phyloP scores from a whole-genome alignment of 2,797 vertebrate genomes.

The Sylvia borin region DNA sequence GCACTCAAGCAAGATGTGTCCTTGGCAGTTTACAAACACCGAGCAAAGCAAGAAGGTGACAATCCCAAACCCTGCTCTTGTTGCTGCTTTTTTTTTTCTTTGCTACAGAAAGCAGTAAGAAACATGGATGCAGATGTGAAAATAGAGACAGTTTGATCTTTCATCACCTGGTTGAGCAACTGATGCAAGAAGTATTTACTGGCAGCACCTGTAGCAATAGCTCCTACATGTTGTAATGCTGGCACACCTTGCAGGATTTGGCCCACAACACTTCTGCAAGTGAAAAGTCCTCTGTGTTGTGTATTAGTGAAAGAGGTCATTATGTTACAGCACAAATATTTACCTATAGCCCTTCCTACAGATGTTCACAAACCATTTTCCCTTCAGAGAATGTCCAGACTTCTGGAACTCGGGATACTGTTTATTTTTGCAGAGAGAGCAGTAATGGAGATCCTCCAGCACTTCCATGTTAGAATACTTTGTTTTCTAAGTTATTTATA shows the following conservation, averaged over 20 bases:
- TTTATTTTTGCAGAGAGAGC: not conserved
- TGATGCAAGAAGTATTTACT: conserved; percentile 28
- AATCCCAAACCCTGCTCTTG: not conserved
- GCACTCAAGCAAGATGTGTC: not conserved
- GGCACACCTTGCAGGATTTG: conserved; percentile 41
- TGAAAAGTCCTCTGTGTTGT: conserved; percentile 23
- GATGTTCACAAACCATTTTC: conserved; percentile 11
- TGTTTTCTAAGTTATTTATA: not conserved
- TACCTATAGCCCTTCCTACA: conserved; percentile 43
- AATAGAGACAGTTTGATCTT: conserved; percentile 4
- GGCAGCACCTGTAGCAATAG: conserved; percentile 52
- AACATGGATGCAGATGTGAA: not conserved
- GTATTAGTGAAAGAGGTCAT: conserved; percentile 24
- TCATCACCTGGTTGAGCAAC: conserved; percentile 25
- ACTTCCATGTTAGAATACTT: not conserved
- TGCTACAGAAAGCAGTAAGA: not conserved
- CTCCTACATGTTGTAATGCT: not conserved
- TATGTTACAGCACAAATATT: conserved; percentile 55
- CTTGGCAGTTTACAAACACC: not conserved
- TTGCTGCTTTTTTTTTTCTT: not conserved
- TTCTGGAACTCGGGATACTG: not conserved
- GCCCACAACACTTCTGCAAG: not conserved
- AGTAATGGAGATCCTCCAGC: not conserved
- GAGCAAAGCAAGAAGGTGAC: not conserved
- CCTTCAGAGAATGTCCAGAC: conserved; percentile 15